These are phyloP conservation scores for Galerucella nymphaeae DNA, from an alignment of 2,888 invertebrate genomes.

Conservation along the genomic window DNA sequence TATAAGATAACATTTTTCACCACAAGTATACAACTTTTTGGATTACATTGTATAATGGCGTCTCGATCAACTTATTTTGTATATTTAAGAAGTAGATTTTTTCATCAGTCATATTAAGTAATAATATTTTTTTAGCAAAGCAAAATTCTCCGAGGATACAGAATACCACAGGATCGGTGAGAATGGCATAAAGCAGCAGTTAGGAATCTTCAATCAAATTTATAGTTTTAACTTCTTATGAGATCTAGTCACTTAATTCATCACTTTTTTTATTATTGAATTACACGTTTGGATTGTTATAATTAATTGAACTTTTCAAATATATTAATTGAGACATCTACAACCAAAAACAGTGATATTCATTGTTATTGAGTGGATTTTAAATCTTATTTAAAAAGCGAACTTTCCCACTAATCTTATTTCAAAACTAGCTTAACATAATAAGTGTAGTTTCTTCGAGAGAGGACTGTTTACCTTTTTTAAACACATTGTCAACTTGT, in stretches of 20 bases:
- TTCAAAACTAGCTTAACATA: not conserved
- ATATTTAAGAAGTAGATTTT: too few relatives aligned
- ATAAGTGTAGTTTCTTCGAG: too few relatives aligned
- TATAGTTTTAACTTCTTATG: conserved; percentile 38
- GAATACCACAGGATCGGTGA: conserved; percentile 81
- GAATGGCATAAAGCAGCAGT: conserved; percentile 47
- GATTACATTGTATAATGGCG: too few relatives aligned
- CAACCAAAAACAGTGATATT: not conserved
- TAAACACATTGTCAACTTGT: too few relatives aligned
- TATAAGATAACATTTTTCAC: too few relatives aligned
- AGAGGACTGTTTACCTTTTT: too few relatives aligned
- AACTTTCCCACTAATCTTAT: not conserved
- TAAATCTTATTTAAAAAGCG: too few relatives aligned
- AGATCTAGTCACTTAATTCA: conserved; percentile 48
- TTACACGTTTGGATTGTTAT: conserved; percentile 52
- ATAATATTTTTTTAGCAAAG: conserved; percentile 73
- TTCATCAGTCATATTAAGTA: too few relatives aligned
- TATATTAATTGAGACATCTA: conserved; percentile 1
- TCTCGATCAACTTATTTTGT: too few relatives aligned
- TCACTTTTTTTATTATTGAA: conserved; percentile 57
- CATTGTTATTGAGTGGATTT: not conserved
- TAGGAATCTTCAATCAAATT: conserved; percentile 43
- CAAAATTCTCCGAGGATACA: conserved; percentile 79
- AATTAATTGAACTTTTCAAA: conserved; percentile 15
- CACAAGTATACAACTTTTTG: too few relatives aligned